Base-by-base conservation (phyloP, 2,888 invertebrate species). In the Diploptera punctata region DNA sequence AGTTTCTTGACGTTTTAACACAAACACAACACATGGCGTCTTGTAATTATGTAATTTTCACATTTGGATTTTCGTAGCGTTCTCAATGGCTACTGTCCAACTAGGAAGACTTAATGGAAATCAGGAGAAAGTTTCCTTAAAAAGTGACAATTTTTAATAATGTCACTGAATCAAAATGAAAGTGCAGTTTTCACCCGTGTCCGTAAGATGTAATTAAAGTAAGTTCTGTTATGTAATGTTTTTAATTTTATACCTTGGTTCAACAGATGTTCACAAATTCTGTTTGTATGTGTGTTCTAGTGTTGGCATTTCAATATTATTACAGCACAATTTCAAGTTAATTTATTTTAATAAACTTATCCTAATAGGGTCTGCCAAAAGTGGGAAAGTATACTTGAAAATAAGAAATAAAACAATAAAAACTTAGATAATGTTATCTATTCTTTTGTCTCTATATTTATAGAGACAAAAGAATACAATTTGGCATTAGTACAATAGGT, bases 151-250 rank as follows among this genome's bases (percentile, higher is more conserved):
- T 57, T 57, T 54, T 57, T 31, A 57, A 1, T 57, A 29, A 57
- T 57, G 57, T n/a, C 31, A 57, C 5, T 57, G 57, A 29, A 57
- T 31, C 29, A n/a, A 57, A 57, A 57, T 57, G 31, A 57, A 57
- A 57, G 57, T 57, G 16, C 18, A 4, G n/a, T 29, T 31, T 57
- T 29, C 29, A 57, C 31, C 2, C 26, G 13, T 21, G 54, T 29
- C 26, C 26, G n/a, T 31, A 26, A 9, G 5, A 2, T 57, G n/a
- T 57, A 57, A 57, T 57, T 57, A 57, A 29, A 57, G 2, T 21
- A 31, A n/a, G n/a, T 57, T 54, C 26, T n/a, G 4, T 57, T 57
- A 18, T 4, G 31, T 29, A 57, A 57, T 31, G 13, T 5, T 29
- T n/a, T 31, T 47, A 10, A 47, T 47, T 47, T 47, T n/a, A 47